phyloP scores from a whole-genome alignment of 2,888 invertebrate species.

The Ptychoptera contaminata region DNA sequence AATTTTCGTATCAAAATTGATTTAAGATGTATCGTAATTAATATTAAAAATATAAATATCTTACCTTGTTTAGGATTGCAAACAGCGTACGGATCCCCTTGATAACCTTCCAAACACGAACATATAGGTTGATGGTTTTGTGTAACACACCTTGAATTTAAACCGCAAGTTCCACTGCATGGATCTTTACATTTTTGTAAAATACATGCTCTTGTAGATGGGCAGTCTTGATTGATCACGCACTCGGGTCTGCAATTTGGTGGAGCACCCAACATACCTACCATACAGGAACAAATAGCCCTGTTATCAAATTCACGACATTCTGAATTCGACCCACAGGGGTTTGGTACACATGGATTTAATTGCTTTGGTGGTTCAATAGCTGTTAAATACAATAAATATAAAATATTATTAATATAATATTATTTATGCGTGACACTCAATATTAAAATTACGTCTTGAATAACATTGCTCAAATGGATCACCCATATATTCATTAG shows the following conservation, averaged over 20 bases:
- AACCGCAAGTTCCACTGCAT: constrained; percentile 59
- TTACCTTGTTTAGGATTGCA: constrained; percentile 46
- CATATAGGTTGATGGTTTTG: constrained; percentile 60
- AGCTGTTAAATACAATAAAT: constrained; percentile 19
- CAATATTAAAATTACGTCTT: constrained; percentile 19
- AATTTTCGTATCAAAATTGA: not conserved
- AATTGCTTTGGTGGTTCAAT: constrained; percentile 31
- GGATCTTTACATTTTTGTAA: constrained; percentile 57
- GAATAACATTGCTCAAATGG: constrained; percentile 53
- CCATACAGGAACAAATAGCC: constrained; percentile 58
- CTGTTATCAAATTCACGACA: constrained; percentile 50
- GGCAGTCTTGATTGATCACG: constrained; percentile 54
- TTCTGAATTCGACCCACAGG: constrained; percentile 62
- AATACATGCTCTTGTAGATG: constrained; percentile 53
- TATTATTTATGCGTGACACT: not conserved
- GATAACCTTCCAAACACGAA: constrained; percentile 49
- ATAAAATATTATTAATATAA: constrained; percentile 1
- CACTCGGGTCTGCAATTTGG: constrained; percentile 67
- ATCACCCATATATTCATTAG: constrained; percentile 52
- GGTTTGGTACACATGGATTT: constrained; percentile 53
- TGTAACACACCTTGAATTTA: constrained; percentile 51
- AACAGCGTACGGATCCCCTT: constrained; percentile 66
- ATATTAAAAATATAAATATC: constrained; percentile 19
- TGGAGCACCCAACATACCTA: constrained; percentile 60
- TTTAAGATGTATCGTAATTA: not conserved